Base-by-base conservation (phyloP, 2,888 invertebrate genomes). In the Biston betularia region DNA sequence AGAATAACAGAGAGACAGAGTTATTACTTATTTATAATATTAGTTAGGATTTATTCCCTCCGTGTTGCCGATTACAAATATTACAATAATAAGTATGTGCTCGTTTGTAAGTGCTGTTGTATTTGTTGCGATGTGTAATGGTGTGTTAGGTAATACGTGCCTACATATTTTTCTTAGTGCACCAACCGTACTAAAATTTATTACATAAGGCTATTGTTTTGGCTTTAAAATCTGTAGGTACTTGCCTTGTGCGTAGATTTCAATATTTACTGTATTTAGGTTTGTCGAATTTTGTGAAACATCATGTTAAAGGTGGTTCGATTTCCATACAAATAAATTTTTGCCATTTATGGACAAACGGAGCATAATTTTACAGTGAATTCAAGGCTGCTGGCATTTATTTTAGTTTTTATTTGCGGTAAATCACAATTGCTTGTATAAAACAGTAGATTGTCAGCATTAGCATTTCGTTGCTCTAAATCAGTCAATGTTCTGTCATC, bases 181-280 rank as follows among this genome's bases (percentile, higher is more conserved):
- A 48, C 49, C 50, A 59, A 65, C 55, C 64, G 64, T 63, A 63
- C 50, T 62, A 40, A 58, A 65, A 66, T 72, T n/a, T 58, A 40
- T 58, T 71, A 68, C 66, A 63, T 72, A 74, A 72, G 61, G 45
- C 65, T 34, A 71, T 72, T 72, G 58, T 67, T 62, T 62, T 42
- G 56, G 52, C 24, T 49, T n/a, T 12, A 54, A 63, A 48, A 44
- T 49, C n/a, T n/a, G n/a, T n/a, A n/a, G 45, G 55, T 57, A 52
- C 40, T 34, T 54, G 33, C 10, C 42, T 12, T 24, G 42, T 24
- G 8, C 8, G 40, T 49, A 12, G 33, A 10, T 11, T 53, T 53
- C 14, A n/a, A 50, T 52, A 52, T 38, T 1, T 53, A 38, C 38
- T 15, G 52, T 35, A 34, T 1, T 15, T 34, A 34, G 3, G 15